A percentile compares a stretch with the other conserved stretches of the same genome.
phyloP scores from a whole-genome alignment of 2,797 vertebrate genomes.

The Xiphorhynchus erythropygius region DNA sequence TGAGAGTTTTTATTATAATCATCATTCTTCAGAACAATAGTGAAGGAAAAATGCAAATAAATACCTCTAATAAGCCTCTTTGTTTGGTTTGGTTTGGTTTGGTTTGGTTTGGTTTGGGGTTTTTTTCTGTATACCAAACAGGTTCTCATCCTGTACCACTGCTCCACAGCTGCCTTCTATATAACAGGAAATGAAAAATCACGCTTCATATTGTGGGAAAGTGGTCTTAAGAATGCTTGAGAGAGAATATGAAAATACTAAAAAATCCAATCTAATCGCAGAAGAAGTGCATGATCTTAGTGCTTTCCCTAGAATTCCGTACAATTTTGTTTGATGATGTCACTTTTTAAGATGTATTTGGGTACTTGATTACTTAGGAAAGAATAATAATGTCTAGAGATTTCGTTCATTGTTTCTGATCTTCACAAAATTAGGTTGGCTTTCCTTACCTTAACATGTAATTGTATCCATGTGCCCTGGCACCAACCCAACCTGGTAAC shows the following conservation, averaged over 20 bases:
- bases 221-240: neutral
- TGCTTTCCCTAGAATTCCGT: neutral
- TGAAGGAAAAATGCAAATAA: neutral
- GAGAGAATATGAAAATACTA: neutral
- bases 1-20: neutral
- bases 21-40: neutral
- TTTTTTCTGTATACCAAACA: neutral
- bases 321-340: neutral
- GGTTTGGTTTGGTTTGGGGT: neutral
- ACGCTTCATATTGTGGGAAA: neutral
- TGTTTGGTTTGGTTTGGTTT: neutral
- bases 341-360: neutral
- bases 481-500: neutral
- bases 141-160: neutral
- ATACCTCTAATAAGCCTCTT: neutral
- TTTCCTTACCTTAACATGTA: neutral
- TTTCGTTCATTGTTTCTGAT: neutral
- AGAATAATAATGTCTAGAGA: neutral
- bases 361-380: neutral
- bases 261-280: neutral
- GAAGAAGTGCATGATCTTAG: neutral
- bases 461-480: neutral
- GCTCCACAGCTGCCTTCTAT: neutral
- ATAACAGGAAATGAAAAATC: slow-evolving; percentile 10
- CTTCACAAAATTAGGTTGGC: neutral